Base-by-base conservation (phyloP, 2,797 vertebrate genomes). In the Lepidocolaptes lacrymiger region DNA sequence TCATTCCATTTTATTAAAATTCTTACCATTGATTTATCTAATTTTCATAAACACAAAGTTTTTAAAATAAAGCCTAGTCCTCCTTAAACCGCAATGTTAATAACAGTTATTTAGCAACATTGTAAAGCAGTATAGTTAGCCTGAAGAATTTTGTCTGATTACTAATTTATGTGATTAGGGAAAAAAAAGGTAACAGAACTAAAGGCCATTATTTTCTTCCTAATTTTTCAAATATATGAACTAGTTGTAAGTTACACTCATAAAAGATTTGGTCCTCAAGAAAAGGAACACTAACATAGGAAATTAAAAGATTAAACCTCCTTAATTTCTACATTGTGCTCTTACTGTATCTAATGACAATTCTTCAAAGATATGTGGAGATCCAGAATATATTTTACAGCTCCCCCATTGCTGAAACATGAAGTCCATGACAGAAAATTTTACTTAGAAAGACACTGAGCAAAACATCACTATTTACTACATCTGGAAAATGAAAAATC, bases 1-100 rank as follows among this genome's bases (percentile, higher is more conserved):
- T 81, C 72, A 88, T 74, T 93, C 30, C 51, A 96, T 55, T 96
- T 95, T 61, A 95, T 93, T 91, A 76, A 68, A 92, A 85, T 62
- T 91, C 76, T 95, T 87, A 76, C 51, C 85, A 76, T 32, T 68
- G 56, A 68, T 80, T 91, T 77, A 62, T 72, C 72, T 78, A 17
- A 59, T 78, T 77, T 81, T 90, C 66, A 84, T 72, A 58, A 93
- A 82, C 48, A 79, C 1, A 1, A 84, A 23, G 27, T 64, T 94
- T 81, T 59, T 23, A 84, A 92, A 78, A 84, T 51, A 86, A 90
- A 93, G 66, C 16, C 66, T 73, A 78, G 37, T 68, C 37, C 19
- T 89, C 43, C 43, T 61, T 91, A 58, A 88, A 88, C 49, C 77
- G 68, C 66, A 78, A 43, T 12, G 37, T 72, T 64, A 85, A 3